A percentile compares a stretch with the other conserved stretches of the same genome.
These are phyloP conservation scores for Chauna torquata DNA, from an alignment of 2,113 vertebrate species.

Conservation along the genomic window DNA sequence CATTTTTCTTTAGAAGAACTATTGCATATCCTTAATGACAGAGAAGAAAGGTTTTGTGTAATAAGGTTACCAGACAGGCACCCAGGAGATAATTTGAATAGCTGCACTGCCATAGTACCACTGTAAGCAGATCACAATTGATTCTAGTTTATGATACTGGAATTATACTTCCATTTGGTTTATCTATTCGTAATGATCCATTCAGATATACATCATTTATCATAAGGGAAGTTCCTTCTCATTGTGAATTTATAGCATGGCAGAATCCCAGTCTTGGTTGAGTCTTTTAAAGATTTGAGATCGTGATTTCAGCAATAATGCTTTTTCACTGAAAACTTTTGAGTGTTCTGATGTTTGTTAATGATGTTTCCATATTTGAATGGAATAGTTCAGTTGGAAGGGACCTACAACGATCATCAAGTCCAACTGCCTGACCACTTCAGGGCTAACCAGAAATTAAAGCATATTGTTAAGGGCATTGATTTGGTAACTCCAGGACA, in stretches of 20 bases:
- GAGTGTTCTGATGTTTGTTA: neutral
- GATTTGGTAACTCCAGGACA: neutral
- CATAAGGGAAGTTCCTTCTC: neutral
- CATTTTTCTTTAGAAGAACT: neutral
- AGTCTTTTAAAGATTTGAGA: neutral
- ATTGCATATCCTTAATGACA: neutral
- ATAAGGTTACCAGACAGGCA: accelerated
- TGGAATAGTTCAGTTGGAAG: neutral
- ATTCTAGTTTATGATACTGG: neutral
- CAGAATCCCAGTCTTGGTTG: accelerated
- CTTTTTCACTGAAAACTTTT: neutral
- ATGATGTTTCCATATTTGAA: neutral
- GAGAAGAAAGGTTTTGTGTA: neutral
- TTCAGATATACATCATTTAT: neutral
- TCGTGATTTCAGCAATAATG: neutral
- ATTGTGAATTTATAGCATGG: neutral
- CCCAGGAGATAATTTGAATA: neutral
- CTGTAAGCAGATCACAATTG: neutral
- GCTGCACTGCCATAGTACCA: neutral
- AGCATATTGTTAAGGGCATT: neutral
- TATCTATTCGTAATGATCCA: neutral
- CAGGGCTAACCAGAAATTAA: neutral
- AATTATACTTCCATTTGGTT: neutral
- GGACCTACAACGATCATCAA: neutral
- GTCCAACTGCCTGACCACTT: neutral